phyloP scores from a whole-genome alignment of 1,140 invertebrate genomes.

The Riptortus pedestris region DNA sequence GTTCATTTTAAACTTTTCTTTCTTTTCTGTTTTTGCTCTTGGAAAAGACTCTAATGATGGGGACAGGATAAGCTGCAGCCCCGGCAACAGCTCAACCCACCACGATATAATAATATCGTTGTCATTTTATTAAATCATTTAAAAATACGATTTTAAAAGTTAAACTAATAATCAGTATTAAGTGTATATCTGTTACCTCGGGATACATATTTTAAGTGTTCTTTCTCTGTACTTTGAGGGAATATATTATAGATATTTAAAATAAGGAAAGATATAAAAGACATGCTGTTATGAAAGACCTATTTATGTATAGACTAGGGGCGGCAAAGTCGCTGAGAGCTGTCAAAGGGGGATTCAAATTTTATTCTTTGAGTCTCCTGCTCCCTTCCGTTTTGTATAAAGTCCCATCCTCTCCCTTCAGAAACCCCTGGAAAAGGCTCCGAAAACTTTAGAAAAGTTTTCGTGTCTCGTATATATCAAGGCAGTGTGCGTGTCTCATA shows the following conservation, averaged over 20 bases:
- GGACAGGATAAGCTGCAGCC: slow-evolving; percentile 25
- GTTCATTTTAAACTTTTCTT: slow-evolving; percentile 13
- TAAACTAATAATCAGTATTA: slow-evolving; percentile 10
- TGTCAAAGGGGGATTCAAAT: background rate
- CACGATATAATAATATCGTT: too few relatives aligned
- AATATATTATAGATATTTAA: background rate
- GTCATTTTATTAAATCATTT: too few relatives aligned
- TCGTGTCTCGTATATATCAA: too few relatives aligned
- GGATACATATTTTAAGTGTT: background rate
- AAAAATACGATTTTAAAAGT: background rate
- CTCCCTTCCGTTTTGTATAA: slow-evolving; percentile 3
- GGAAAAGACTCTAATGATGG: slow-evolving; percentile 30
- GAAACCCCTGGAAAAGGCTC: background rate
- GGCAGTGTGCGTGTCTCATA: slow-evolving; percentile 14
- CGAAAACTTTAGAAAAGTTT: background rate
- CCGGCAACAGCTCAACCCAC: background rate
- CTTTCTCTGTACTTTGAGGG: background rate
- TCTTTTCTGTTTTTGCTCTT: slow-evolving; percentile 26
- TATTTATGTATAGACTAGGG: too few relatives aligned
- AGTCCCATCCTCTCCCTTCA: background rate
- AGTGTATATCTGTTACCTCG: background rate
- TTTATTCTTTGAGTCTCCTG: background rate
- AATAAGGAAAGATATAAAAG: too few relatives aligned
- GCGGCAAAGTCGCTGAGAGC: too few relatives aligned
- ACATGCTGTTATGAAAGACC: too few relatives aligned